These are phyloP conservation scores for Sphaeridia pumilis DNA, from an alignment of 2,888 invertebrate genomes.

Conservation along the genomic window DNA sequence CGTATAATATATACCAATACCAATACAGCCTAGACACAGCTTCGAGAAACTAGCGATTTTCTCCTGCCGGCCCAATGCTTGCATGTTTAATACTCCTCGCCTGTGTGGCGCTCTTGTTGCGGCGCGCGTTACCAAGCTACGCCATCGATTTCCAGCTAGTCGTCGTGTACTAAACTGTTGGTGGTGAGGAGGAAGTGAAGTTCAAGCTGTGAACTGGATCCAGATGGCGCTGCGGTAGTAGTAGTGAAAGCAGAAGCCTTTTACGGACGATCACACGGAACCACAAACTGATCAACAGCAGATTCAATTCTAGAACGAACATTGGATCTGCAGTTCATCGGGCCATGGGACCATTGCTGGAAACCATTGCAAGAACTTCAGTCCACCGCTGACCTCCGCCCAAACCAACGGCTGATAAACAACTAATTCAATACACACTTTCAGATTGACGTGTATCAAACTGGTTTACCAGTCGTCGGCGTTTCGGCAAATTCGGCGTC, in stretches of 20 bases:
- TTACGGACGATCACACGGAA: conserved; percentile 1
- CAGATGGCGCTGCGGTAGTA: no score
- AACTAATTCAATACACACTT: conserved; percentile 2
- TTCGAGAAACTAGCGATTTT: no score
- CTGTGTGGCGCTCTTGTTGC: no score
- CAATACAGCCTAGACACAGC: no score
- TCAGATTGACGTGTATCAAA: neutral
- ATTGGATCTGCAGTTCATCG: conserved; percentile 16
- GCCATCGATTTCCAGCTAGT: neutral
- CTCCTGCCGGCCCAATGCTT: no score
- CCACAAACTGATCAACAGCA: conserved; percentile 13
- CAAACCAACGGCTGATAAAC: neutral
- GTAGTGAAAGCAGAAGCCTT: no score
- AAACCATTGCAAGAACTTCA: no score
- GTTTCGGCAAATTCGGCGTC: no score
- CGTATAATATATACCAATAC: no score
- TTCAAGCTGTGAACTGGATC: no score
- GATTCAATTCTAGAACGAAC: conserved; percentile 13
- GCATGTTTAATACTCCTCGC: no score
- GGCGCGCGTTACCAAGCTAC: no score
- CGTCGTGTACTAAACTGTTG: neutral
- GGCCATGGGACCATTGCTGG: conserved; percentile 8
- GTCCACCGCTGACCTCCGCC: neutral
- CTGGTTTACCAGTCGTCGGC: neutral
- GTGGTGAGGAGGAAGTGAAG: neutral